Conservation (phyloP, 1,140 invertebrate species). For the Calephelis virginiensis region DNA sequence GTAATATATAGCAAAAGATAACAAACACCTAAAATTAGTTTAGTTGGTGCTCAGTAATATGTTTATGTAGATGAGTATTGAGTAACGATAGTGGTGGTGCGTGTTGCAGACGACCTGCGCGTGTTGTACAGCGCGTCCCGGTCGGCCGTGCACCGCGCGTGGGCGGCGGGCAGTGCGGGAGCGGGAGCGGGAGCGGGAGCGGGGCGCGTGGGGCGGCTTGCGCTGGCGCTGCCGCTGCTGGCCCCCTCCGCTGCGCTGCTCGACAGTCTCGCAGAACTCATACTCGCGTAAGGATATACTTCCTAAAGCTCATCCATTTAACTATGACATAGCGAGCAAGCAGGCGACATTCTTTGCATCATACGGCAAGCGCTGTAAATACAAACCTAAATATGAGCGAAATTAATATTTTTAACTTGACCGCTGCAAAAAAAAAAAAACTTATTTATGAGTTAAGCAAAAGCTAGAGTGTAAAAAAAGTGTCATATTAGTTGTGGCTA, state of each 20-base stretch:
- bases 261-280: constrained; percentile 37
- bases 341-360: too few species aligned
- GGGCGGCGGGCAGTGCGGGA: constrained; percentile 20
- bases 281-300: constrained; percentile 41
- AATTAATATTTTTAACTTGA: too few species aligned
- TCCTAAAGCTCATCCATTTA: not conserved
- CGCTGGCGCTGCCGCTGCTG: constrained; percentile 43
- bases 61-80: not conserved
- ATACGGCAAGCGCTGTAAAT: too few species aligned
- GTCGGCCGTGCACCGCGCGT: not conserved
- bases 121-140: constrained; percentile 25
- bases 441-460: too few species aligned
- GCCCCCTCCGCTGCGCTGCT: constrained; percentile 31
- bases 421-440: too few species aligned
- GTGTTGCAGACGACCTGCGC: constrained; percentile 40
- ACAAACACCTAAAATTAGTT: not conserved
- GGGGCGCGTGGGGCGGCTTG: constrained; percentile 19
- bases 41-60: not conserved
- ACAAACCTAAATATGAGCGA: too few species aligned
- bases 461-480: too few species aligned
- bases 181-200: constrained; percentile 19
- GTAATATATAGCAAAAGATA: too few species aligned
- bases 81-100: not conserved
- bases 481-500: too few species aligned
- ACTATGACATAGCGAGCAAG: too few species aligned